These are phyloP conservation scores for Latrodectus geometricus DNA, from an alignment of 1,140 invertebrate genomes.

Conservation along the genomic window DNA sequence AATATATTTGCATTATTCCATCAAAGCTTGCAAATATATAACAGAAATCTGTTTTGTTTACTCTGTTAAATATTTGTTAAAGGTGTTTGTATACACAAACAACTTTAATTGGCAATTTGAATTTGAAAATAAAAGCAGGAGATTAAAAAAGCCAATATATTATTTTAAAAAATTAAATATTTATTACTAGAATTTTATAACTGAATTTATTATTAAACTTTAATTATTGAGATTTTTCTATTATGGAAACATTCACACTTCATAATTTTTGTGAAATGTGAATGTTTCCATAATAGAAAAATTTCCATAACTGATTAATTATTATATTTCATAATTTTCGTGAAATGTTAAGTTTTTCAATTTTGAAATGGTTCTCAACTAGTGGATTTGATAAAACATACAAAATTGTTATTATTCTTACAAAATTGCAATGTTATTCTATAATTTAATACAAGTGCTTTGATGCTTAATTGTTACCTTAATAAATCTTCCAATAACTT, in stretches of 20 bases:
- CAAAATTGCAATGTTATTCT: neutral
- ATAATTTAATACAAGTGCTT: neutral
- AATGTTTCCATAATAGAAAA: no score
- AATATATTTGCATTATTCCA: no score
- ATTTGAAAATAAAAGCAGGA: neutral
- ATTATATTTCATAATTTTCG: no score
- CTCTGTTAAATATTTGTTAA: no score
- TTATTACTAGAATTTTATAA: neutral
- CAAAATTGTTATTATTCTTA: neutral
- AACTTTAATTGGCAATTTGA: neutral
- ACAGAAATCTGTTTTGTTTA: no score
- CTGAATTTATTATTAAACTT: neutral
- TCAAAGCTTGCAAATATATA: no score
- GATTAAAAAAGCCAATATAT: neutral
- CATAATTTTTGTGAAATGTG: no score
- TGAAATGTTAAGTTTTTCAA: no score
- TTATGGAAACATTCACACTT: no score
- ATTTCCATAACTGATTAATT: no score
- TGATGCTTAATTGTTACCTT: slow-evolving; percentile 75
- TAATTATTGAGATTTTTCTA: neutral
- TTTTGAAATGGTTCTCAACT: no score
- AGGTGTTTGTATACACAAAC: no score
- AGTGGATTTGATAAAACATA: neutral
- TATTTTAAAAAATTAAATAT: neutral
- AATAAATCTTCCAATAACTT: slow-evolving; percentile 88